Conservation (phyloP, 2,113 vertebrate species). For the Pachycephala philippinensis region DNA sequence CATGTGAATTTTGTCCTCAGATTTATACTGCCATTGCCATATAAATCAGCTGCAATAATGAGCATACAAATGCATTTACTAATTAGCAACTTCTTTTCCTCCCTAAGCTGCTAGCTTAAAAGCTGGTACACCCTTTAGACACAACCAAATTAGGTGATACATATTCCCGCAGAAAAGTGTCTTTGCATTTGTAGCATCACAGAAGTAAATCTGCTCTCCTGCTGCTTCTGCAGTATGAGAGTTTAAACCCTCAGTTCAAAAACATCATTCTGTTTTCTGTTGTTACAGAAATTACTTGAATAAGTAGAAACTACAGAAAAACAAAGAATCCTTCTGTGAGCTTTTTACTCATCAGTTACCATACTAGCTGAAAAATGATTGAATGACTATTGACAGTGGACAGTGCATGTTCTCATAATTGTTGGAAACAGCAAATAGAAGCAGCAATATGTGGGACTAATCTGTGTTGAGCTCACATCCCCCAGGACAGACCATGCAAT, state of each 20-base stretch:
- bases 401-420: accelerated
- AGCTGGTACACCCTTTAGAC: neutral
- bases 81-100: neutral
- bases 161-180: neutral
- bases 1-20: neutral
- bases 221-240: neutral
- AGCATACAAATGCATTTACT: neutral
- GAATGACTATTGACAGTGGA: neutral
- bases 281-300: neutral
- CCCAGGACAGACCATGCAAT: accelerated
- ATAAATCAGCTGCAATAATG: neutral
- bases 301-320: neutral
- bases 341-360: neutral
- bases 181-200: neutral
- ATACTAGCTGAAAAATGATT: neutral
- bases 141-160: neutral
- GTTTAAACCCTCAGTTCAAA: neutral
- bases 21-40: neutral
- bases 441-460: accelerated
- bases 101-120: neutral
- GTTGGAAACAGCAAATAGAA: neutral
- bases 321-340: neutral
- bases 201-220: neutral
- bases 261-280: neutral
- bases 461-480: accelerated